These are phyloP conservation scores for Aptenodytes patagonicus DNA, from an alignment of 2,113 vertebrate species.

Conservation along the genomic window DNA sequence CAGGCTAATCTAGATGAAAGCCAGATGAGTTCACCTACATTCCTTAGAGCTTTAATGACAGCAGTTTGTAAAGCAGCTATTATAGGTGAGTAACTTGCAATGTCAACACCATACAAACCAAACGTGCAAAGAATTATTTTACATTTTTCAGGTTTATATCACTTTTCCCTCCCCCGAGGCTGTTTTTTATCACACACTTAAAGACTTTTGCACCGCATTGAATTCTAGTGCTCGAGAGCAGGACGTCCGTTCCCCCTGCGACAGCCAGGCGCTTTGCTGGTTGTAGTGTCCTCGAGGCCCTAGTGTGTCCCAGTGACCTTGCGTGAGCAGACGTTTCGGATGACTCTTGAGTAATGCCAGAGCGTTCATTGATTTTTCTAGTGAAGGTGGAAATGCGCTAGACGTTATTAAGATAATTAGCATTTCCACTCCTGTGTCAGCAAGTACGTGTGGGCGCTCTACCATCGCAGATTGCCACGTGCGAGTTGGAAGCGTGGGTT, in stretches of 20 bases:
- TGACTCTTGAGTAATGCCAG: not conserved
- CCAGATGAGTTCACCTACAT: constrained; percentile 95
- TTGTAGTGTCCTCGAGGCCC: not conserved
- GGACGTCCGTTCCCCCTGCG: not conserved
- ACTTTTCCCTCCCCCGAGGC: not conserved
- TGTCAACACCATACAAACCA: not conserved
- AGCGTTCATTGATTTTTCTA: not conserved
- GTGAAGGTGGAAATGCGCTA: not conserved
- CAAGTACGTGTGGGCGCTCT: not conserved
- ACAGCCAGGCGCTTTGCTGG: accelerated
- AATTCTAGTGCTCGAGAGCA: accelerated
- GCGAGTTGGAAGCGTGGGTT: not conserved
- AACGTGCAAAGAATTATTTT: not conserved
- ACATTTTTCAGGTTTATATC: not conserved
- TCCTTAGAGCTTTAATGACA: constrained; percentile 98
- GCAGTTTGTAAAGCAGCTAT: constrained; percentile 98
- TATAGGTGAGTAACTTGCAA: constrained; percentile 82
- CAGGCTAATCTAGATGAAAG: constrained; percentile 94
- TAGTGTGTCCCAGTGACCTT: not conserved
- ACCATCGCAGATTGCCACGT: not conserved
- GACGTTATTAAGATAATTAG: not conserved
- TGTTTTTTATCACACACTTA: not conserved
- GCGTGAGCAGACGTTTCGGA: not conserved
- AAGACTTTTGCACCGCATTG: not conserved
- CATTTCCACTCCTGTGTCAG: not conserved